Conservation (phyloP, 2,888 invertebrate genomes). For the Gerosis bhagava region DNA sequence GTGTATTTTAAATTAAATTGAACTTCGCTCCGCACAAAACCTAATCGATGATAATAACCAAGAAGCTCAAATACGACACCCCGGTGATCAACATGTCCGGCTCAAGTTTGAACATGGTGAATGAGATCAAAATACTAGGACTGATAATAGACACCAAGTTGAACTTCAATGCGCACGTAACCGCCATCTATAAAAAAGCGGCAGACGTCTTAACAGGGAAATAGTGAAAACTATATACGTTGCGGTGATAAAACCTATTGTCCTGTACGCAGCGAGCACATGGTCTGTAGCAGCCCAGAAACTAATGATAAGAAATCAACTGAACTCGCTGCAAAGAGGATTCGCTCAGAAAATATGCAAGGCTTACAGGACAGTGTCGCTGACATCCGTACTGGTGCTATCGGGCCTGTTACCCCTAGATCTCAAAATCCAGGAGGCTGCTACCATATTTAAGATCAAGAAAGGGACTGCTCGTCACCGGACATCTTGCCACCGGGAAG, state of each 20-base stretch:
- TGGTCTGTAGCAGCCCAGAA: too few relatives aligned
- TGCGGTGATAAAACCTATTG: too few relatives aligned
- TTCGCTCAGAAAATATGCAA: not conserved
- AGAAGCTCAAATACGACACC: not conserved
- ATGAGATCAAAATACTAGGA: not conserved
- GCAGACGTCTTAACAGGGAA: too few relatives aligned
- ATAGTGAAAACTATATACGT: too few relatives aligned
- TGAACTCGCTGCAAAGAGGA: conserved; percentile 23
- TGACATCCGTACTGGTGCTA: not conserved
- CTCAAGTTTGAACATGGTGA: not conserved
- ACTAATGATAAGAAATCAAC: too few relatives aligned
- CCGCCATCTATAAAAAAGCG: too few relatives aligned
- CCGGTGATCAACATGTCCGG: not conserved
- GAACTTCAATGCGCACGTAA: conserved; percentile 16
- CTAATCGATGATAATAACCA: not conserved
- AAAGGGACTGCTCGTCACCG: too few relatives aligned
- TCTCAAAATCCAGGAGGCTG: not conserved
- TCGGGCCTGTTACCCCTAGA: not conserved
- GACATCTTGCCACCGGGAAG: too few relatives aligned
- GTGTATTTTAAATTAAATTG: too few relatives aligned
- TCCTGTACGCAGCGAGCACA: too few relatives aligned
- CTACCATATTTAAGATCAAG: too few relatives aligned
- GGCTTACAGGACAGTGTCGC: not conserved
- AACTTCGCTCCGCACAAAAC: conserved; percentile 6
- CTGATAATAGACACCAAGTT: not conserved